Base-by-base conservation (phyloP, 2,113 vertebrate species). In the Gobiocypris rarus region DNA sequence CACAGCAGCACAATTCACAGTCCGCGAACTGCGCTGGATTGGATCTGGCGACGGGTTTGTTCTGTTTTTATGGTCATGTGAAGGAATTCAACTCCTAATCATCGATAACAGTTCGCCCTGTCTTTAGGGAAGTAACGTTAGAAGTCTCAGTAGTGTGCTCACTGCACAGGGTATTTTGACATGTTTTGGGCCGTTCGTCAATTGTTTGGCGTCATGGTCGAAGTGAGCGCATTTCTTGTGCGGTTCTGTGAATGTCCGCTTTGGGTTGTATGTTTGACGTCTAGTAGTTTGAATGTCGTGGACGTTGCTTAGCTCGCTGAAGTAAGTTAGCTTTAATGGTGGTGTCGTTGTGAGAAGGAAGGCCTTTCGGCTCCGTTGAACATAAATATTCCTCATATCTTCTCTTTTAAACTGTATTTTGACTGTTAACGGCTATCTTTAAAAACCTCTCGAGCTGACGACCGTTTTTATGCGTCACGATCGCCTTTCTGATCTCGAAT, bases 81-180 rank as follows among this genome's bases (percentile, higher is more conserved):
- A 81, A 31, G 59, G 11, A 9, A 65, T 63, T 67, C 24, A 34
- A 14, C 5, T 22, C 24, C 9, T 10, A 79, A 65, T 65, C 59
- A 22, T 80, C 59, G 78, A 26, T 17, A 52, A 11, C 43, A 34
- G 17, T 52, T 80, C 78, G 34, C 7, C 59, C 17, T 67, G 2
- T 70, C 45, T 24, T 81, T 31, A 52, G 63, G 65, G 79, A 80
- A 80, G 79, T 70, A 48, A 48, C 45, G 45, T 48, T 48, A 26
- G 45, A 34, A 48, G 59, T 17, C 58, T 45, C 24, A 19, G n/a
- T 63, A 61, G 22, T 65, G 17, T 80, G 59, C 65, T 17, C 65
- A 38, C 41, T 43, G 69, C 26, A 14, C 45, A 3, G 59, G 63
- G 26, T 22, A 14, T 54, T 81, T 81, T 69, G 79, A 52, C 79